These are phyloP conservation scores for Hemichromis elongatus DNA, from an alignment of 2,113 vertebrate genomes.

Conservation along the genomic window DNA sequence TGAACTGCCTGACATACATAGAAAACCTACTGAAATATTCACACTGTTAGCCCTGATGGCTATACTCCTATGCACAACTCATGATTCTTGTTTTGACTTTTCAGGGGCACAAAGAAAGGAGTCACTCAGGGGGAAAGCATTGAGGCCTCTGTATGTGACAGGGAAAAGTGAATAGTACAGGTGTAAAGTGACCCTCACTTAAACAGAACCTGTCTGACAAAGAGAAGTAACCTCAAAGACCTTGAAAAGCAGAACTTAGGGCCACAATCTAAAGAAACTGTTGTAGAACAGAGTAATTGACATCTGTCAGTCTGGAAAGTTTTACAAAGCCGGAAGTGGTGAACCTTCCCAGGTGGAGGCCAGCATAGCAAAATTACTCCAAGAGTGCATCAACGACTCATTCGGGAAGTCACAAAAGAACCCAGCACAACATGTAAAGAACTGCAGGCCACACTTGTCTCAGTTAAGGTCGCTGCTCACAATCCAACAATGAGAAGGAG, in stretches of 20 bases:
- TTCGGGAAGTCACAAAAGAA: neutral
- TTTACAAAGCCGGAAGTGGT: neutral
- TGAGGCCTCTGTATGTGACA: neutral
- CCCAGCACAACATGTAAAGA: neutral
- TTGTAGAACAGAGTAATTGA: neutral
- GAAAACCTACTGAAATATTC: conserved; percentile 12
- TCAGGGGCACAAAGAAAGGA: neutral
- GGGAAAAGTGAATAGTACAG: neutral
- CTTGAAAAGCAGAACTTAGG: neutral
- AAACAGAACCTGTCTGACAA: neutral
- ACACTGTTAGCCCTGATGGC: neutral
- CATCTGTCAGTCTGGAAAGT: rapidly evolving
- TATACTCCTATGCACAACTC: neutral
- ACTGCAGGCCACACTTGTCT: neutral
- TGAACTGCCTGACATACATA: neutral
- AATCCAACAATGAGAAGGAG: neutral
- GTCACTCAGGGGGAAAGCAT: neutral
- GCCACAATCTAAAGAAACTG: neutral
- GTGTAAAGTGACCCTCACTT: neutral
- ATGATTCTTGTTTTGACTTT: neutral
- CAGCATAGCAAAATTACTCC: neutral
- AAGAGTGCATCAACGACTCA: neutral
- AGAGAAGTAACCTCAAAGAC: neutral
- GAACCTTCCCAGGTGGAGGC: neutral
- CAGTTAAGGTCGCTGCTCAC: neutral